A percentile compares a stretch with the other conserved stretches of the same genome.
phyloP scores from a whole-genome alignment of 2,888 invertebrate genomes.

The Myopa testacea region DNA sequence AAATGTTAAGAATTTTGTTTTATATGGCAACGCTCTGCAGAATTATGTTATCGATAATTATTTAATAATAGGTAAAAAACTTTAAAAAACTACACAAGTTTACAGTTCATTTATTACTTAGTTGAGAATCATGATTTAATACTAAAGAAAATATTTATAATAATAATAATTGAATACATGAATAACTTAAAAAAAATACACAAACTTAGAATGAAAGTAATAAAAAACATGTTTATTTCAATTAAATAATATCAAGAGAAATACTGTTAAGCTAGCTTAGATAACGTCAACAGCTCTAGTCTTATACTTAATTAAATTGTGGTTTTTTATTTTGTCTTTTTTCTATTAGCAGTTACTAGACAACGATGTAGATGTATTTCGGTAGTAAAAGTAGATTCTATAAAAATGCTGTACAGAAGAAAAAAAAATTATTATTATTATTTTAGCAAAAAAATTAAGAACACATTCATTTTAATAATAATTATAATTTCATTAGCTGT shows the following conservation, averaged over 20 bases:
- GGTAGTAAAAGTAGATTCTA: constrained; percentile 1
- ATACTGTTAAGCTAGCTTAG: background rate
- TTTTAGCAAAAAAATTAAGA: constrained; percentile 21
- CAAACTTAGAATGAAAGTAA: too few species aligned
- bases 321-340: background rate
- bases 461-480: background rate
- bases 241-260: constrained; percentile 17
- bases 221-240: background rate
- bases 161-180: constrained; percentile 1
- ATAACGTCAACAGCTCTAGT: background rate
- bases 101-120: constrained; percentile 10
- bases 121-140: background rate
- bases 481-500: background rate
- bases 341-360: background rate
- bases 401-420: constrained; percentile 35
- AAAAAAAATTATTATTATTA: background rate
- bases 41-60: constrained; percentile 13
- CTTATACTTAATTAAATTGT: background rate
- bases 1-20: too few species aligned
- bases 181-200: constrained; percentile 9
- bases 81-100: constrained; percentile 29
- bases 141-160: constrained; percentile 1
- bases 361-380: background rate
- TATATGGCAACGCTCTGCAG: background rate
- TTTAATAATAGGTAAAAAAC: constrained; percentile 34